These are phyloP conservation scores for Engystomops pustulosus DNA, from an alignment of 2,113 vertebrate species.

Conservation along the genomic window DNA sequence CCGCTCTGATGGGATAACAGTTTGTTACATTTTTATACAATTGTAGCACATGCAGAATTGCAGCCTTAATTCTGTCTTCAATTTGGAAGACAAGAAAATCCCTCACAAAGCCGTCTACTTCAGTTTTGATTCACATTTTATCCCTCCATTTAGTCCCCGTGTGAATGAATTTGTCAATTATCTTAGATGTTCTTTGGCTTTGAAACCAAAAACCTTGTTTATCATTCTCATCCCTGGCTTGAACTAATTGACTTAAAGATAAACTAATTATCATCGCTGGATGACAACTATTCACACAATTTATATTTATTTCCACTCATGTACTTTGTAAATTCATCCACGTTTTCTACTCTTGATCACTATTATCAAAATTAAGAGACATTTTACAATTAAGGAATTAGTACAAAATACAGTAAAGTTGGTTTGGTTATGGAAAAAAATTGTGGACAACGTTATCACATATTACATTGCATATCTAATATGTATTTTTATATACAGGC, in stretches of 20 bases:
- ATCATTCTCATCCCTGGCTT: constrained; percentile 14
- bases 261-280: constrained; percentile 43
- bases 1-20: constrained; percentile 31
- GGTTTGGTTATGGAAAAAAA: not conserved
- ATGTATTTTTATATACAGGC: no score
- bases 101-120: constrained; percentile 47
- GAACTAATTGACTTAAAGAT: constrained; percentile 47
- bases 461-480: no score
- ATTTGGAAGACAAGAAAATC: constrained; percentile 48
- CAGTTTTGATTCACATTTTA: constrained; percentile 43
- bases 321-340: constrained; percentile 1
- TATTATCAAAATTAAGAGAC: constrained; percentile 24
- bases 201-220: constrained; percentile 26
- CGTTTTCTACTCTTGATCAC: not conserved
- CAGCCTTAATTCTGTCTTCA: constrained; percentile 34
- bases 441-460: not conserved
- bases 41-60: constrained; percentile 20
- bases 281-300: constrained; percentile 23
- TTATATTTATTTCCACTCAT: constrained; percentile 34
- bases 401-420: not conserved
- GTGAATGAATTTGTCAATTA: constrained; percentile 42
- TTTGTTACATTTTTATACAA: constrained; percentile 34
- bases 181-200: constrained; percentile 31
- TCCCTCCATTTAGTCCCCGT: constrained; percentile 31
- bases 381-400: not conserved